Evolutionary conservation across 53 echinoderm and acorn worm genomes (phyloP).

Genomic region (Crossaster papposus): DNA sequence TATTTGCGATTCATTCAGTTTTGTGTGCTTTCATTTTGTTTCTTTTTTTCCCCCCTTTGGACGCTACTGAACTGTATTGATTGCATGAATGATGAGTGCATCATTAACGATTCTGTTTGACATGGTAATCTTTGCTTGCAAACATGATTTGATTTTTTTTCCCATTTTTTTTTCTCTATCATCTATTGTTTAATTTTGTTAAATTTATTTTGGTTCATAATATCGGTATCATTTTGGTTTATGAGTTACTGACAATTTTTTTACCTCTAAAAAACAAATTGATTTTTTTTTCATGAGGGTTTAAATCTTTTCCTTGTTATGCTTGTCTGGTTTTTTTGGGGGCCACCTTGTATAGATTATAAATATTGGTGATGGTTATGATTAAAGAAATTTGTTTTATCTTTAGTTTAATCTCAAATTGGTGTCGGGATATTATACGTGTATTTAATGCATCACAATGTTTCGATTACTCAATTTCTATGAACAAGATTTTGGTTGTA

Average conservation of each 20-base stretch:
- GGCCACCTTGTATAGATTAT: too few species aligned
- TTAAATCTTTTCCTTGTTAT: neutral
- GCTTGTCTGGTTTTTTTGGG: too few species aligned
- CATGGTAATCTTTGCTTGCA: slow-evolving; percentile 31
- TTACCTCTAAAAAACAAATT: neutral
- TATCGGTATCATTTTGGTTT: neutral
- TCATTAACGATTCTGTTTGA: slow-evolving; percentile 10
- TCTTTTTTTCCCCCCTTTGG: slow-evolving; percentile 15
- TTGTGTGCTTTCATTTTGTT: slow-evolving; percentile 50
- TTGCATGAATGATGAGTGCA: slow-evolving; percentile 48
- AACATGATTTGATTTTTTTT: neutral
- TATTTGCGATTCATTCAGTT: neutral
- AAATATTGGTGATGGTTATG: too few species aligned
- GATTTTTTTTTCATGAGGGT: neutral
- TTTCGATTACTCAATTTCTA: too few species aligned
- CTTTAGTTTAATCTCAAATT: too few species aligned
- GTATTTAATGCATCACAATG: too few species aligned
- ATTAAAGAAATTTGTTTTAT: too few species aligned
- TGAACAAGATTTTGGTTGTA: too few species aligned
- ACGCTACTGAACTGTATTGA: slow-evolving; percentile 35
- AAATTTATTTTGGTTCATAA: neutral
- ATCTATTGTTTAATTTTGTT: neutral
- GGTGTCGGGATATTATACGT: too few species aligned
- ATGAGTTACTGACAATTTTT: neutral
- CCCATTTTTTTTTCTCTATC: neutral